A percentile compares a stretch with the other conserved stretches of the same genome.
These are phyloP conservation scores for Mus spicilegus DNA, from an alignment of 2,113 vertebrate species.

Conservation along the genomic window DNA sequence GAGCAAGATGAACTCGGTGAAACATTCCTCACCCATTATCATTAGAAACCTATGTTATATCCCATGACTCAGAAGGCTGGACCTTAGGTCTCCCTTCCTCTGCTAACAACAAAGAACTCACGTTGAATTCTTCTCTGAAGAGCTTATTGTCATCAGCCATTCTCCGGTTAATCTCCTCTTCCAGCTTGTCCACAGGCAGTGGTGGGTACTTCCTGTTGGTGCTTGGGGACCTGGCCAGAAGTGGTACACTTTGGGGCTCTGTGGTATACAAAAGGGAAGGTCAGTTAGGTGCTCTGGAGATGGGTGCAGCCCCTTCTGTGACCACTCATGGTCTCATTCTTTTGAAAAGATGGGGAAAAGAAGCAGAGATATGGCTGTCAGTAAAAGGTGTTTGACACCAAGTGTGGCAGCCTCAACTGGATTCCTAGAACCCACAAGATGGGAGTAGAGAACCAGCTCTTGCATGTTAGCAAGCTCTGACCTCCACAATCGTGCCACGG, in stretches of 20 bases:
- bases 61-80: slow-evolving; percentile 6
- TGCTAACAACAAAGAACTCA: slow-evolving; percentile 84
- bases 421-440: neutral
- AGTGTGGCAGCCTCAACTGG: neutral
- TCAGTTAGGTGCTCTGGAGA: slow-evolving; percentile 36
- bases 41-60: slow-evolving; percentile 57
- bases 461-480: neutral
- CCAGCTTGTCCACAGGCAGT: slow-evolving; percentile 96
- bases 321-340: slow-evolving; percentile 20
- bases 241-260: slow-evolving; percentile 98
- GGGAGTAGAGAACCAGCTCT: neutral
- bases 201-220: slow-evolving; percentile 99
- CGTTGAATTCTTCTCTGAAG: slow-evolving; percentile 98
- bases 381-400: neutral
- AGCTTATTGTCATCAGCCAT: slow-evolving; percentile 99
- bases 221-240: slow-evolving; percentile 97
- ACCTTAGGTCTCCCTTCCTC: slow-evolving; percentile 31
- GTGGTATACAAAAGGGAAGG: slow-evolving; percentile 67
- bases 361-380: neutral
- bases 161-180: slow-evolving; percentile 98
- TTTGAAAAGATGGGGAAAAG: neutral
- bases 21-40: slow-evolving; percentile 42
- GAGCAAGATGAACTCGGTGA: slow-evolving; percentile 38
- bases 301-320: neutral
- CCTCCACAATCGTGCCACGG: neutral